Evolutionary conservation across 2,113 vertebrate genomes (phyloP), one percentile per base, ranked within the genome.

Genomic region (Protobothrops flavoviridis): DNA sequence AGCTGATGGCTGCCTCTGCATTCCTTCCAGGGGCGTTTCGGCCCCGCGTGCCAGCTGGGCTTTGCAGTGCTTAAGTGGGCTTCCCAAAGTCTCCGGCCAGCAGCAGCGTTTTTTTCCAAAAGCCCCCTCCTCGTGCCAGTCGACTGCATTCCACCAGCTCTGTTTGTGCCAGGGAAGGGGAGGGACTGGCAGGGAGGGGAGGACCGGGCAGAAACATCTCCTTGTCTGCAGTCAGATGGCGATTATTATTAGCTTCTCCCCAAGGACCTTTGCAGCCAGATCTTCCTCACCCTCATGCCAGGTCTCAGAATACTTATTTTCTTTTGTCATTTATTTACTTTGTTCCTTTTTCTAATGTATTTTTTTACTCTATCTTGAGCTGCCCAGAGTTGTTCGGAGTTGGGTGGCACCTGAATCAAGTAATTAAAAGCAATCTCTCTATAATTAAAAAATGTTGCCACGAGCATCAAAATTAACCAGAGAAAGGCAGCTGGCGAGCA

Each of bases 1-100:
- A 93, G 94, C 95, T 96, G 20, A 23, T 95, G 96, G 96, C 96
- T 96, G 97, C 96, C 95, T 96, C 94, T 91, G 96, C 96, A 96
- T 97, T 97, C 96, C 95, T 97, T 94, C 94, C 94, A 93, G 3
- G 93, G 95, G 94, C 93, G 11, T 26, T 17, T 88, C 48, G 6
- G 50, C 26, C 92, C 91, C 95, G 96, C 93, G 6, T 86, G 94
- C 95, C 94, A 96, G 95, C 96, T 97, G 96, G 97, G 96, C 96
- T 97, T 95, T 96, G 95, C 94, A 95, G 90, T 26, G 93, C 94
- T 85, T 92, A 94, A 91, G 93, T 9, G 91, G 0, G 91, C 91
- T 93, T 94, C 89, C 92, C 94, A 95, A 96, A 24, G 93, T 56
- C 3, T 8, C 39, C 13, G 5, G 15, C 8, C 11, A 43, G 81